Evolutionary conservation across 2,113 vertebrate genomes (phyloP), one percentile per base, ranked within the genome.

Genomic region (Salvelinus sp.): DNA sequence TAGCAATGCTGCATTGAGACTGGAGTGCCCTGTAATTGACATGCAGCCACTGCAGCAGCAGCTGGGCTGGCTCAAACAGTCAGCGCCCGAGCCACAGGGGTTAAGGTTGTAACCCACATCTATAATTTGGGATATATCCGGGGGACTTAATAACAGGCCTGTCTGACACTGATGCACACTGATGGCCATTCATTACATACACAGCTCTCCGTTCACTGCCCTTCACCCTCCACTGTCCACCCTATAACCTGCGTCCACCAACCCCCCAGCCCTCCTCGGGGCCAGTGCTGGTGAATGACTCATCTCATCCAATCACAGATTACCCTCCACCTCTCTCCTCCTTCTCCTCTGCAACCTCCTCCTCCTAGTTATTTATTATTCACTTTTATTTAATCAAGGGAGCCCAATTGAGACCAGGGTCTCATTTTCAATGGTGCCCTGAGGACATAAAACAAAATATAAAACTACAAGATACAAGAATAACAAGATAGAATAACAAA

Each of bases 51-150:
- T 75, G 18, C 1, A 44, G 38, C 38, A 44, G 9, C 38, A 67
- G 76, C 76, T 20, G 3, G 77, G 76, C 64, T 38, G 63, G 10
- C 23, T 62, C n/a, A 22, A 10, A n/a, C 58, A 62, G 58, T 62
- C 58, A n/a, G 23, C 23, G 10, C 23, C 38, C 25, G 30, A 83
- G 69, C 83, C 33, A 69, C 47, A 9, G 50, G 83, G 85, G 86
- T 87, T 80, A 79, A 79, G 72, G 81, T 76, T 79, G 72, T 81
- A 85, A 83, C 47, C 77, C 57, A 54, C 71, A 22, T 82, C 77
- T 90, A 85, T 90, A 86, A 90, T 89, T 88, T 90, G 75, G 75
- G 70, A 84, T 80, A 80, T 71, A 84, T 85, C 47, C 70, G 65
- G 70, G n/a, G 72, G 57, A 48, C 75, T 74, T 89, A 86, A 90